Evolutionary conservation across 2,113 vertebrate species (phyloP).

Genomic region (Limanda limanda): DNA sequence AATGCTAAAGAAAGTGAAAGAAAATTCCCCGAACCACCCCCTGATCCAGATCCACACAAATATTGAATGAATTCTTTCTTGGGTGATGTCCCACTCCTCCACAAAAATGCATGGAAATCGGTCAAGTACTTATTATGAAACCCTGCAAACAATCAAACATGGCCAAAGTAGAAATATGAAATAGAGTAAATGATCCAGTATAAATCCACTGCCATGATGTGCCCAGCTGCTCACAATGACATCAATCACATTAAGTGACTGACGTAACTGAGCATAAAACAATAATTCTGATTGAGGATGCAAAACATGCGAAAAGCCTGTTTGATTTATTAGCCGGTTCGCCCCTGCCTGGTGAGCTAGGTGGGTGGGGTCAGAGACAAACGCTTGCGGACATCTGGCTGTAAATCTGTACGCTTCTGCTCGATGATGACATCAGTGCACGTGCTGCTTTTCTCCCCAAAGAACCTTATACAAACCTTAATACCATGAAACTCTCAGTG

Average conservation of each 20-base stretch:
- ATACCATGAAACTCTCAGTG: not conserved
- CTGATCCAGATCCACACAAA: not conserved
- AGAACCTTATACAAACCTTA: slow-evolving; percentile 39
- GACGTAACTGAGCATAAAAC: slow-evolving; percentile 33
- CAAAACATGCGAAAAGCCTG: slow-evolving; percentile 19
- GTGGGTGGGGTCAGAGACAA: slow-evolving; percentile 48
- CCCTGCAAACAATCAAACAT: too few species aligned
- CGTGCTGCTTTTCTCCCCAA: slow-evolving; percentile 25
- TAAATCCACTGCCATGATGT: not conserved
- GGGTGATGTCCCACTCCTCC: not conserved
- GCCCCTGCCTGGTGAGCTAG: slow-evolving; percentile 12
- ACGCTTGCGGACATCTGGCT: slow-evolving; percentile 57
- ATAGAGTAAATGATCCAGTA: not conserved
- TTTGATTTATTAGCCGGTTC: slow-evolving; percentile 46
- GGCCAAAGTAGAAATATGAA: not conserved
- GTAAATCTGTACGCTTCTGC: slow-evolving; percentile 57
- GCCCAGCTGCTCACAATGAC: slow-evolving; percentile 11
- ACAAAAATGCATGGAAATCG: not conserved
- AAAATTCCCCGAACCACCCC: too few species aligned
- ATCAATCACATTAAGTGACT: slow-evolving; percentile 26
- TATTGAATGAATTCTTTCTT: not conserved
- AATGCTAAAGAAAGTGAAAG: not conserved
- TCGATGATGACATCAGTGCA: slow-evolving; percentile 65
- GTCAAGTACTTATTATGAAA: not conserved
- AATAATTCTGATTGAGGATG: slow-evolving; percentile 24